phyloP scores from a whole-genome alignment of 2,888 invertebrate species.

The Uropetala carovei region DNA sequence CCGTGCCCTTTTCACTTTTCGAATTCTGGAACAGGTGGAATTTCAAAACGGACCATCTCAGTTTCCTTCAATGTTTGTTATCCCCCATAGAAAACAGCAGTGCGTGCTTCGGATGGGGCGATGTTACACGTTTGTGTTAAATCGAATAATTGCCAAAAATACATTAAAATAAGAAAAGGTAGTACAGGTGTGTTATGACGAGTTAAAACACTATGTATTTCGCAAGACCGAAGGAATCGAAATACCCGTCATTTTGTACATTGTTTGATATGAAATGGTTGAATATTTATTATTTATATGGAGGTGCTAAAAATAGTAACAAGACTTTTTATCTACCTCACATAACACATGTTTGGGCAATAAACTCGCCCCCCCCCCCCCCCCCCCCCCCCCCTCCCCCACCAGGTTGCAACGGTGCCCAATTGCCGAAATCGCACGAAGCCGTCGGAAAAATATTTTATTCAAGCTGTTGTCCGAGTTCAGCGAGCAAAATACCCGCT shows the following conservation, averaged over 20 bases:
- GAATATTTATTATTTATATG: not conserved
- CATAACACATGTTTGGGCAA: not conserved
- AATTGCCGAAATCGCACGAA: constrained; percentile 10
- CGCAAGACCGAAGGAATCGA: not conserved
- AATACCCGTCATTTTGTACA: not conserved
- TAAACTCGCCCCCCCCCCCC: not conserved
- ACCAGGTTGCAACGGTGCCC: constrained; percentile 5
- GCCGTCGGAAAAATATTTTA: not conserved
- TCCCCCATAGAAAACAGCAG: no score
- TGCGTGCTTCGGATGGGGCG: no score
- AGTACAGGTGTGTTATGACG: not conserved
- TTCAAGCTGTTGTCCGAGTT: not conserved
- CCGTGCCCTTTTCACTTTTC: no score
- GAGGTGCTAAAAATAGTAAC: not conserved
- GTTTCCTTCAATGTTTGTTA: no score
- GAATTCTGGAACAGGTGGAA: no score
- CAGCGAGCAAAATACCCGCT: no score
- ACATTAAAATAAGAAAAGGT: no score
- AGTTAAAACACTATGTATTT: not conserved
- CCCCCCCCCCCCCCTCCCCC: not conserved
- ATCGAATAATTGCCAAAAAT: no score
- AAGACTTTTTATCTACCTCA: not conserved
- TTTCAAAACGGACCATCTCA: no score
- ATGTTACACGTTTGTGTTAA: no score
- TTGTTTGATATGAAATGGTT: not conserved